Base-by-base conservation (phyloP, 2,888 invertebrate genomes). In the Diarsia rubi region DNA sequence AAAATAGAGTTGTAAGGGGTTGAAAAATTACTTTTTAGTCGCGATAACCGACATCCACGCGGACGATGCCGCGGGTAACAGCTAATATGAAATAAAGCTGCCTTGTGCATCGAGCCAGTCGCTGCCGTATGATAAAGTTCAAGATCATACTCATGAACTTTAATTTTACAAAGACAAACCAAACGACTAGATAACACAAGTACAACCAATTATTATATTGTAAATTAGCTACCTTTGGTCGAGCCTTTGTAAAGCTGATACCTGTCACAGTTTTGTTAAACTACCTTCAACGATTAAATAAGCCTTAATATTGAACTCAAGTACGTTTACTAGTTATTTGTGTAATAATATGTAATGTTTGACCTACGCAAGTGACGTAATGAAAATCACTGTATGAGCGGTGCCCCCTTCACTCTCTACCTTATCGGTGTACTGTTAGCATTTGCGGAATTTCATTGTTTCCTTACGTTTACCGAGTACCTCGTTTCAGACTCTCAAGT, bases 371-470 rank as follows among this genome's bases (percentile, higher is more conserved):
- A 79, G 70, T 84, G 83, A 88, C 84, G 84, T 88, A 88, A 89
- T 65, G 45, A 76, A 73, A 84, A 82, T 82, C 69, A 62, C 70
- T 78, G 82, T 86, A 77, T 79, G 79, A 78, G 77, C 74, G 75
- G 79, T 79, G 78, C 86, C 81, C 87, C 87, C 84, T 89, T 88
- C 86, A 86, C 82, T 83, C 83, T 72, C 79, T 70, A 78, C 76
- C 84, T 88, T 88, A 89, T 88, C 85, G 83, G 81, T 83, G 69
- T 86, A 86, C 82, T 83, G 85, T 85, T 85, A 83, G 81, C 81
- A 84, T 86, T 86, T 85, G 82, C 73, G 84, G 84, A 83, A 89
- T 90, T 88, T 87, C 86, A 90, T 89, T 90, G 90, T 90, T 89
- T 90, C 84, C 86, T 79, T 86, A 76, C 76, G 82, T 87, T 87